A percentile compares a stretch with the other conserved stretches of the same genome.
Evolutionary conservation across 2,888 invertebrate genomes (phyloP).

Genomic region (Catocala nupta): DNA sequence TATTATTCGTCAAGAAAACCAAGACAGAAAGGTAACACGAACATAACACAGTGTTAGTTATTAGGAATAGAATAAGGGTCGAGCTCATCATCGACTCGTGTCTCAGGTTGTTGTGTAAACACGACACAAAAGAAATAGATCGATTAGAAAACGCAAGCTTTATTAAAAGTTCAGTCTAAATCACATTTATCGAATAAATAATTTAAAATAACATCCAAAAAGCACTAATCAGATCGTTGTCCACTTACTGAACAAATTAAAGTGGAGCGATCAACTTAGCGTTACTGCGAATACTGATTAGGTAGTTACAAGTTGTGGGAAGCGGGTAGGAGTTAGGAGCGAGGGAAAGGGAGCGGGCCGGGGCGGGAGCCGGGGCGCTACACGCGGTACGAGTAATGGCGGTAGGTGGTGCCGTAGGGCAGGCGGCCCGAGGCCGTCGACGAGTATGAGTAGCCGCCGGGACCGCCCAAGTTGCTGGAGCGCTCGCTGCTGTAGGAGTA

Average conservation of each 20-base stretch:
- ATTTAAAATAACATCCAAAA: constrained; percentile 75
- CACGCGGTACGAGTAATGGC: constrained; percentile 95
- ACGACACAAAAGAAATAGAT: constrained; percentile 73
- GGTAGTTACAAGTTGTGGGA: constrained; percentile 61
- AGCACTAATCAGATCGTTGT: constrained; percentile 69
- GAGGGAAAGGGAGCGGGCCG: constrained; percentile 48
- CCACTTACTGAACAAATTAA: constrained; percentile 73
- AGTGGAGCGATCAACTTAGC: constrained; percentile 81
- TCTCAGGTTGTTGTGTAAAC: constrained; percentile 58
- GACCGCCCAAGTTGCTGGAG: constrained; percentile 91
- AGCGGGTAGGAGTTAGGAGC: constrained; percentile 55
- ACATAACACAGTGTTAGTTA: constrained; percentile 48
- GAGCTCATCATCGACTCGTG: constrained; percentile 76
- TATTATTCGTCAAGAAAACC: constrained; percentile 29
- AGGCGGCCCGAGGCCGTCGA: constrained; percentile 92
- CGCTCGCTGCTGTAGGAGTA: constrained; percentile 93
- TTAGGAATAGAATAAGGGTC: constrained; percentile 59
- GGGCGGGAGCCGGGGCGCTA: constrained; percentile 83
- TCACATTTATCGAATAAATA: constrained; percentile 70
- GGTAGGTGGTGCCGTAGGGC: constrained; percentile 93
- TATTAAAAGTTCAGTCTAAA: constrained; percentile 86
- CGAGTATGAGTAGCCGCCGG: constrained; percentile 95
- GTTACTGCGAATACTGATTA: constrained; percentile 84
- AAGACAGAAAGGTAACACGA: constrained; percentile 46
- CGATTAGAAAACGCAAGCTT: constrained; percentile 84